These are phyloP conservation scores for Drosophila guanche DNA, from an alignment of 1,140 invertebrate genomes.

Conservation along the genomic window DNA sequence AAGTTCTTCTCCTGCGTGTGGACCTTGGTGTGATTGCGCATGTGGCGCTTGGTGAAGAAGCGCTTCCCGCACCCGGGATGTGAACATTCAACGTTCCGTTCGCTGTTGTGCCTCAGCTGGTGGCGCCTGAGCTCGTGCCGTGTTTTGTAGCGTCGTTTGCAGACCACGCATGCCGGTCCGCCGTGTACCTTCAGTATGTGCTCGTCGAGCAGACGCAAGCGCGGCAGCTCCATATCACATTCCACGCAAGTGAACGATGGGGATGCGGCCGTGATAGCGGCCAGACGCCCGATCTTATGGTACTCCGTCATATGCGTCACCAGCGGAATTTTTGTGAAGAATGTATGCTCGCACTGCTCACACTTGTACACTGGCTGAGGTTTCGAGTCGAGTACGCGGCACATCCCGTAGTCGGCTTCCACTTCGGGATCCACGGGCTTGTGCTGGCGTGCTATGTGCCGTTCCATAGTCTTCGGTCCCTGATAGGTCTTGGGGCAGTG, in stretches of 20 bases:
- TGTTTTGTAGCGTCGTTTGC: constrained; percentile 63
- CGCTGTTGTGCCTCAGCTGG: constrained; percentile 61
- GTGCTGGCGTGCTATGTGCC: constrained; percentile 59
- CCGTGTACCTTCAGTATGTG: constrained; percentile 60
- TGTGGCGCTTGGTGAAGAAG: constrained; percentile 64
- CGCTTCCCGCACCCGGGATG: constrained; percentile 68
- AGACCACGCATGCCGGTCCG: constrained; percentile 48
- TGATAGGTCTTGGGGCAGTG: constrained; percentile 58
- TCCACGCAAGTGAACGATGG: constrained; percentile 52
- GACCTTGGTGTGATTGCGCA: constrained; percentile 71
- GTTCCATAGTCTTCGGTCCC: constrained; percentile 50
- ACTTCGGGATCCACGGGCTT: constrained; percentile 21
- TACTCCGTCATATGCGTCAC: constrained; percentile 62
- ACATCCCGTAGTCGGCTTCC: constrained; percentile 43
- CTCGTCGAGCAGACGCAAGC: constrained; percentile 59
- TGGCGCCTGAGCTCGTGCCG: constrained; percentile 69
- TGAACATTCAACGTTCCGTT: constrained; percentile 64
- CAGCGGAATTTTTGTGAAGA: constrained; percentile 55
- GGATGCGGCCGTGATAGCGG: background rate
- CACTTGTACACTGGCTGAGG: constrained; percentile 51
- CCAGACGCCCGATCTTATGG: constrained; percentile 33
- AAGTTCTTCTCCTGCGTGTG: constrained; percentile 79
- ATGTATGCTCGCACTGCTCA: constrained; percentile 60
- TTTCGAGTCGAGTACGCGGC: constrained; percentile 7
- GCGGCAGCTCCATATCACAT: constrained; percentile 57